Conservation (phyloP, 2,888 invertebrate species). For the Limnephilus rhombicus region DNA sequence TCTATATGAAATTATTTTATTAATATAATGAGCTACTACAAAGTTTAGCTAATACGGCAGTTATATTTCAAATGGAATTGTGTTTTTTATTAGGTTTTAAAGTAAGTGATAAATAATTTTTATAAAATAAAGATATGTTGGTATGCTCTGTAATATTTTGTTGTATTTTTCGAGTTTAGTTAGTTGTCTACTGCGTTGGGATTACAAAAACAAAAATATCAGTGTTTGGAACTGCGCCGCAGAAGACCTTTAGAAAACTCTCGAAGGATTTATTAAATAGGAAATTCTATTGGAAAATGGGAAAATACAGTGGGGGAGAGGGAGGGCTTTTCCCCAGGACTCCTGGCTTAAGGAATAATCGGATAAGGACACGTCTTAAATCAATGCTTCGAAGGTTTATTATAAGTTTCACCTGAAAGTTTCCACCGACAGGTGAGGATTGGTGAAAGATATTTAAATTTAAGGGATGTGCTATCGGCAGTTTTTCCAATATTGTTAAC, state of each 20-base stretch:
- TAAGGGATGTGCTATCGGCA: too few species aligned
- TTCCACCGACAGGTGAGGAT: slow-evolving; percentile 11
- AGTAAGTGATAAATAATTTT: too few species aligned
- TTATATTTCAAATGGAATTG: too few species aligned
- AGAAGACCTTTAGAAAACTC: slow-evolving; percentile 22
- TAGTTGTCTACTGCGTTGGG: neutral
- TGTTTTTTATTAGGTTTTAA: too few species aligned
- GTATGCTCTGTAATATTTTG: too few species aligned
- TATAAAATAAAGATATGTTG: too few species aligned
- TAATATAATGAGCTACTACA: too few species aligned
- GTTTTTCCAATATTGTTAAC: too few species aligned
- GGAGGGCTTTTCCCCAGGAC: neutral
- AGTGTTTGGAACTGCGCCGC: neutral
- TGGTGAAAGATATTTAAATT: neutral
- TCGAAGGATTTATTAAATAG: slow-evolving; percentile 24
- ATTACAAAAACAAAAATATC: slow-evolving; percentile 30
- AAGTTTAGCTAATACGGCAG: too few species aligned
- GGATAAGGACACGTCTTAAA: slow-evolving; percentile 50
- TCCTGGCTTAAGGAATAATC: slow-evolving; percentile 39
- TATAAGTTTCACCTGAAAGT: slow-evolving; percentile 25
- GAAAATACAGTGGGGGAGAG: neutral
- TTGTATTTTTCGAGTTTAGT: neutral
- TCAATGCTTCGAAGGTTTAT: slow-evolving; percentile 22
- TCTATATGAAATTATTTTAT: too few species aligned
- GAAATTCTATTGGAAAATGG: slow-evolving; percentile 23